Base-by-base conservation (phyloP, 2,888 invertebrate genomes). In the Serrognathus titanus region DNA sequence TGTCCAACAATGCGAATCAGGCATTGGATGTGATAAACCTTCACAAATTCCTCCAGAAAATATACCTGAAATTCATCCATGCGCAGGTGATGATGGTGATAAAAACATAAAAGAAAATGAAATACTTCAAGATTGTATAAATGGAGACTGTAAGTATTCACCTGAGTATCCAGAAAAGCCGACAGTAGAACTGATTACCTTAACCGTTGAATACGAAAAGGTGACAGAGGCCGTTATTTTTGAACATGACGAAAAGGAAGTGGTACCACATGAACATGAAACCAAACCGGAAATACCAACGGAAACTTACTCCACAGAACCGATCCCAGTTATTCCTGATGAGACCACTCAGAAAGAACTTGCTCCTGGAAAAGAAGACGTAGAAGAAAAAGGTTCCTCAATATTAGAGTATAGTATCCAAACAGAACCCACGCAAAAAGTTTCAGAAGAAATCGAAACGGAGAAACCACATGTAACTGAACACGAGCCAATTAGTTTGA, bases 241-340 rank as follows among this genome's bases (percentile, higher is more conserved):
- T 4, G 24, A 31, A 31, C 24, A 31, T 31, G 24, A 6, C 24
- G 24, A 31, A 31, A 7, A 31, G 24, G 24, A 31, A 7, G 4
- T 11, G 12, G 39, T 38, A 38, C 38, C 38, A 38, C 38, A 38
- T n/a, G 38, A 38, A 38, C 38, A 38, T 6, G 38, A 8, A 50
- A 9, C 4, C 11, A 31, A 38, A 48, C 51, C 49, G 9, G 57
- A 50, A 56, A 35, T 13, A 55, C 41, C 50, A n/a, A 51, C 55
- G 9, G 51, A 7, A 24, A 4, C 52, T 6, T 38, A 46, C 48
- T 11, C 58, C 8, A 38, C 51, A 6, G 65, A 65, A 51, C 65
- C 11, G 63, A 60, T 51, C 38, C 38, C 38, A 16, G 16, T 16
- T 16, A 38, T 39, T 39, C 3, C 46, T 12, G 46, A 20, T 1